Percentiles rank a stretch among this genome's conserved stretches.
These are phyloP conservation scores for Hetaerina americana DNA, from an alignment of 1,140 invertebrate species.

Conservation along the genomic window DNA sequence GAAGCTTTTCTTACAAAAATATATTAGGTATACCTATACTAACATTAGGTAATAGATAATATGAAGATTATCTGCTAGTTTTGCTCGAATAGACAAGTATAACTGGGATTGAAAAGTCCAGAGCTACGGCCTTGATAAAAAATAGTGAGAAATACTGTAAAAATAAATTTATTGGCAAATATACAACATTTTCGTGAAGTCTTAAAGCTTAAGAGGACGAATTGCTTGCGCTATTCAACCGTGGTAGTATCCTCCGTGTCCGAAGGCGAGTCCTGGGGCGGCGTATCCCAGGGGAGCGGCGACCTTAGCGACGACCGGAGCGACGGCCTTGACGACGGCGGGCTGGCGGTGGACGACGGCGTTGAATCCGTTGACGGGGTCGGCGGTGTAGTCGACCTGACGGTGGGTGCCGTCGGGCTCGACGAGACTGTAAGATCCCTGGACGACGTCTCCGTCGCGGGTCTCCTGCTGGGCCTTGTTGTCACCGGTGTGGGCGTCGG, in stretches of 20 bases:
- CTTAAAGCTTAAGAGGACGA: background rate
- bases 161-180: background rate
- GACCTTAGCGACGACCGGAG: background rate
- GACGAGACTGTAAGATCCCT: constrained; percentile 40
- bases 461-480: constrained; percentile 45
- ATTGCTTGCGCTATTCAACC: background rate
- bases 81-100: too few relatives aligned
- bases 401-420: constrained; percentile 42
- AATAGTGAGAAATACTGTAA: background rate
- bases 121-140: too few relatives aligned
- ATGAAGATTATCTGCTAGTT: too few relatives aligned
- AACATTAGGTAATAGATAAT: too few relatives aligned
- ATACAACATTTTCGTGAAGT: too few relatives aligned
- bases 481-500: constrained; percentile 44
- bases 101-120: too few relatives aligned
- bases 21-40: too few relatives aligned
- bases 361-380: constrained; percentile 45
- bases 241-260: background rate
- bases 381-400: constrained; percentile 39
- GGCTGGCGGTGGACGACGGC: constrained; percentile 36
- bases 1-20: too few relatives aligned
- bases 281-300: background rate
- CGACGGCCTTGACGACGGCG: constrained; percentile 17
- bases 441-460: constrained; percentile 43
- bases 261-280: constrained; percentile 3